Evolutionary conservation across 2,797 vertebrate genomes (phyloP).

Genomic region (Parotocinclus haroldoi): DNA sequence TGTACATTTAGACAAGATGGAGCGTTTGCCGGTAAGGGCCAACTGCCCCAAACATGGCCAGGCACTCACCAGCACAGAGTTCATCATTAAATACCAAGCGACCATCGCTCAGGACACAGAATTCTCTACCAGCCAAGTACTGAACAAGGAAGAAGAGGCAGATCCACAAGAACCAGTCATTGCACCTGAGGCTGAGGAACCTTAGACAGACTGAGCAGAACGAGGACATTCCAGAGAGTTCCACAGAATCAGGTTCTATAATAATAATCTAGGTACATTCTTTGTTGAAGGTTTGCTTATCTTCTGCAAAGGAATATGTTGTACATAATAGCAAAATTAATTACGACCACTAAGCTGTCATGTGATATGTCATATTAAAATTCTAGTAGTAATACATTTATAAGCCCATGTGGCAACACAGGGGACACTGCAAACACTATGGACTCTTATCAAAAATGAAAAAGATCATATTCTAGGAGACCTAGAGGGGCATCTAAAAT

Average conservation of each 20-base stretch:
- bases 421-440: too few species aligned
- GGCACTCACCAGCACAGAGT: conserved; percentile 74
- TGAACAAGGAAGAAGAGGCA: conserved; percentile 38
- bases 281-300: too few species aligned
- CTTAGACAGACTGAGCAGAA: neutral
- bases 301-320: too few species aligned
- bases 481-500: too few species aligned
- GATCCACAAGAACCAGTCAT: neutral
- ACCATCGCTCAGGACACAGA: conserved; percentile 28
- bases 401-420: too few species aligned
- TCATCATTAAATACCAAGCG: conserved; percentile 67
- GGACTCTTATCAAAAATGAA: too few species aligned
- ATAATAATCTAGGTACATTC: too few species aligned
- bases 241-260: neutral
- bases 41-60: conserved; percentile 63
- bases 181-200: conserved; percentile 15
- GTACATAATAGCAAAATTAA: too few species aligned
- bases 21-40: conserved; percentile 49
- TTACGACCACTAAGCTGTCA: too few species aligned
- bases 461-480: too few species aligned
- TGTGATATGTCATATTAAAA: too few species aligned
- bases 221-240: neutral
- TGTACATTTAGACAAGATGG: conserved; percentile 57
- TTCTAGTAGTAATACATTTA: too few species aligned
- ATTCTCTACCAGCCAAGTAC: conserved; percentile 32